phyloP scores from a whole-genome alignment of 2,113 vertebrate genomes.

The Bos indicus region DNA sequence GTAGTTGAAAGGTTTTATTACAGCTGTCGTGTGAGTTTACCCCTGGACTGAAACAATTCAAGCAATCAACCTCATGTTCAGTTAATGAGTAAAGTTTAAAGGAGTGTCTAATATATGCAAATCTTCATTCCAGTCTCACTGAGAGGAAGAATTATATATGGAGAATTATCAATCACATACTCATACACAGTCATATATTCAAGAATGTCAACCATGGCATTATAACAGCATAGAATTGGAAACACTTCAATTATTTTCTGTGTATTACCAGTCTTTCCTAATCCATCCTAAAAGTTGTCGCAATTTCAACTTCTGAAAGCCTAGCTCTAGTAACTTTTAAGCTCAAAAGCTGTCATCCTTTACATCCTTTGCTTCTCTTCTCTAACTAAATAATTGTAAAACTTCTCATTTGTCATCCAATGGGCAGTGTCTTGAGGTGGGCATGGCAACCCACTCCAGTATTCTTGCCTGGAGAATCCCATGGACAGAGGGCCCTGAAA shows the following conservation, averaged over 20 bases:
- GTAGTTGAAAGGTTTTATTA: conserved; percentile 20
- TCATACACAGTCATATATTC: neutral
- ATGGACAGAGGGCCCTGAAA: neutral
- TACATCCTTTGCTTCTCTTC: neutral
- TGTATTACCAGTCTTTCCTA: neutral
- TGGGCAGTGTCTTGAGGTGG: neutral
- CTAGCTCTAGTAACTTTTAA: neutral
- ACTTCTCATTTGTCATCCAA: neutral
- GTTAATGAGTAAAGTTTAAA: conserved; percentile 13
- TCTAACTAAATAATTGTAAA: neutral
- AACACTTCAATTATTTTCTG: neutral
- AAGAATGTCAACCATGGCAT: neutral
- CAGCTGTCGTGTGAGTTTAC: neutral
- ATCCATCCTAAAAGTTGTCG: neutral
- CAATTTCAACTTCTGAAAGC: neutral
- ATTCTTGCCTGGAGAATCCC: neutral
- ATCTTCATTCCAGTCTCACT: neutral
- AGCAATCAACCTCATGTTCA: neutral
- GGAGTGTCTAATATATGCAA: neutral
- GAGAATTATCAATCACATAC: neutral
- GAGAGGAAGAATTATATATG: neutral
- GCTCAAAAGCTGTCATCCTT: neutral
- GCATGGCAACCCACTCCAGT: neutral
- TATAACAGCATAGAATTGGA: neutral
- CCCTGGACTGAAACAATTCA: neutral